Evolutionary conservation across 2,113 vertebrate species (phyloP), one percentile per base, ranked within the genome.

Genomic region (Entomyzon cyanotis): DNA sequence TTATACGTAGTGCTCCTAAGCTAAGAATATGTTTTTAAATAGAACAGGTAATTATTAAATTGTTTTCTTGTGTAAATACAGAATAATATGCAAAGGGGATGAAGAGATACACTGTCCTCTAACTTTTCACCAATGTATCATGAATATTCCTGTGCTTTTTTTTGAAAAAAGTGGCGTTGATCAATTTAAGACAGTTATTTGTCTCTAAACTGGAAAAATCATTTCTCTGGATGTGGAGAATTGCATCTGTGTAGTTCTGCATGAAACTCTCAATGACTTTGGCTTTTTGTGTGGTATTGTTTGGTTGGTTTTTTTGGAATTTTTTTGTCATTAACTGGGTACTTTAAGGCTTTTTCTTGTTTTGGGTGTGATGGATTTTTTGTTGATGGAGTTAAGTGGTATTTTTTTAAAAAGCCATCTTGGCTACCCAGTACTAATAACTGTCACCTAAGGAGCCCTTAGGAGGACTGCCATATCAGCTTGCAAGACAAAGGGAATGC

Each of bases 331-430:
- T 35, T 53, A n/a, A 3, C 7, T 55, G 15, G 31, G 5, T 11
- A 13, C 4, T 5, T 11, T 3, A 30, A 37, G 31, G 18, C 0
- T 78, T 69, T 67, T 77, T 49, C 2, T 44, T 75, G 7, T 20
- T 90, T 52, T 25, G 14, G 2, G 11, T 39, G 7, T n/a, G 55
- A 44, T 6, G 4, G 15, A 8, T 35, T 59, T 80, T 80, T 62
- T 5, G 47, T 22, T 33, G 11, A 55, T 17, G 12, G 10, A 12
- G 2, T 2, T 2, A 4, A 1, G 5, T 10, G 4, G 4, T n/a
- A 17, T 44, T 60, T 68, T 63, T 63, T 33, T 56, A 44, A 47
- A 33, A 78, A 85, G 35, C 19, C 1, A 15, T 55, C 3, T 75
- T 79, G 23, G 12, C 15, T 71, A 71, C 20, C 33, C 39, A 8